Percentiles rank a stretch among this genome's conserved stretches.
These are phyloP conservation scores for Drosophila subpulchrella DNA, from an alignment of 1,140 invertebrate species.

Conservation along the genomic window DNA sequence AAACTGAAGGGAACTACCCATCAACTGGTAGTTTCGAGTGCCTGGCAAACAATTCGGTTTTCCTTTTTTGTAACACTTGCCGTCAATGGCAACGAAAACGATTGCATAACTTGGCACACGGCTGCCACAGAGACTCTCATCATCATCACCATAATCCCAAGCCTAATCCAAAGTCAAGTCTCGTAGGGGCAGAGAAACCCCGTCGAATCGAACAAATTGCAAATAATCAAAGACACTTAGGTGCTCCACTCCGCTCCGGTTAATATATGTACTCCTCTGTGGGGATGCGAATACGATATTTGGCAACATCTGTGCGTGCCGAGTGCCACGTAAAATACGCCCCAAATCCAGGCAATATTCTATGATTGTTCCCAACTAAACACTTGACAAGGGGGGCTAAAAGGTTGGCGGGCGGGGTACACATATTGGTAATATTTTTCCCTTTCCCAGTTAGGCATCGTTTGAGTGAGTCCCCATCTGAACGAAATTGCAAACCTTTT, in stretches of 20 bases:
- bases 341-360: conserved; percentile 64
- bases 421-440: conserved; percentile 45
- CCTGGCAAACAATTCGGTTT: conserved; percentile 51
- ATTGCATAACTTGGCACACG: conserved; percentile 68
- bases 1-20: conserved; percentile 28
- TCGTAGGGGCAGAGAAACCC: conserved; percentile 46
- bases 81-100: conserved; percentile 64
- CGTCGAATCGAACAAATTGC: conserved; percentile 67
- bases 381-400: conserved; percentile 16
- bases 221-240: conserved; percentile 78
- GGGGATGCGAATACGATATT: conserved; percentile 46
- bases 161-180: conserved; percentile 35
- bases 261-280: conserved; percentile 49
- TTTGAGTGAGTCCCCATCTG: conserved; percentile 30
- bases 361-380: conserved; percentile 62
- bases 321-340: conserved; percentile 54
- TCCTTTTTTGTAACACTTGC: conserved; percentile 53
- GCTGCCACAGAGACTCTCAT: conserved; percentile 31
- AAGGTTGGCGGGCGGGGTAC: neutral
- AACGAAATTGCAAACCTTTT: conserved; percentile 39
- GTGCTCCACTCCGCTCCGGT: conserved; percentile 36
- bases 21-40: conserved; percentile 50
- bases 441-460: conserved; percentile 20
- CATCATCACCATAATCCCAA: conserved; percentile 35
- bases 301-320: conserved; percentile 33